phyloP scores from a whole-genome alignment of 2,113 vertebrate genomes.

The Pipra filicauda region DNA sequence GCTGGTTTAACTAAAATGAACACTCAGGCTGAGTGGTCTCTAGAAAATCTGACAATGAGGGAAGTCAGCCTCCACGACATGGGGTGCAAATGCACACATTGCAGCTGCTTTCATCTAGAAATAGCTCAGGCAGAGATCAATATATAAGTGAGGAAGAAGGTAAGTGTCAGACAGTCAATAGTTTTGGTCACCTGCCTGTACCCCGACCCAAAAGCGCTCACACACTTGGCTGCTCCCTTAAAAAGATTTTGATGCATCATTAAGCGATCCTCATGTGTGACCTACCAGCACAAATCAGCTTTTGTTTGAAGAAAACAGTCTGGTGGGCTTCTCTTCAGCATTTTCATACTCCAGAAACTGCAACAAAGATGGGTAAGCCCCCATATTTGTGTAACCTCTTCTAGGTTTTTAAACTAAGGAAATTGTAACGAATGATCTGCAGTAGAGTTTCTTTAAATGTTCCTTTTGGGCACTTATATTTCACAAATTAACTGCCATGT shows the following conservation, averaged over 20 bases:
- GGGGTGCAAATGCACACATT: not conserved
- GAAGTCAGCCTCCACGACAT: not conserved
- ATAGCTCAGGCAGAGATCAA: not conserved
- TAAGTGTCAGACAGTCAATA: not conserved
- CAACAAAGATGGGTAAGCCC: not conserved
- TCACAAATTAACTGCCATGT: too few species aligned
- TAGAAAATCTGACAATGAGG: not conserved
- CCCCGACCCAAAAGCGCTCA: not conserved
- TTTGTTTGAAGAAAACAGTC: not conserved
- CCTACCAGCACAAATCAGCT: not conserved
- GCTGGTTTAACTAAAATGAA: constrained; percentile 15
- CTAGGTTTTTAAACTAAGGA: too few species aligned
- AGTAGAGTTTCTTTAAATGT: too few species aligned
- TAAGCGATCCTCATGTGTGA: not conserved
- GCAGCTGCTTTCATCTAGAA: not conserved
- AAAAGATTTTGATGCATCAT: not conserved
- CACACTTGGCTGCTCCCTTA: not conserved
- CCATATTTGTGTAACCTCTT: not conserved
- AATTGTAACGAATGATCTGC: too few species aligned
- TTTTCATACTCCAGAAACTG: not conserved
- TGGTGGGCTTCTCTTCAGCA: not conserved
- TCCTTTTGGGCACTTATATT: too few species aligned
- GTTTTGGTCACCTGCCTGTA: not conserved
- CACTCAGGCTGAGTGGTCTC: not conserved
- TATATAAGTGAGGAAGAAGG: constrained; percentile 2